Percentiles rank a stretch among this genome's conserved stretches.
Conservation (phyloP, 2,888 invertebrate species). For the Spatulosminthurus flaviceps region DNA sequence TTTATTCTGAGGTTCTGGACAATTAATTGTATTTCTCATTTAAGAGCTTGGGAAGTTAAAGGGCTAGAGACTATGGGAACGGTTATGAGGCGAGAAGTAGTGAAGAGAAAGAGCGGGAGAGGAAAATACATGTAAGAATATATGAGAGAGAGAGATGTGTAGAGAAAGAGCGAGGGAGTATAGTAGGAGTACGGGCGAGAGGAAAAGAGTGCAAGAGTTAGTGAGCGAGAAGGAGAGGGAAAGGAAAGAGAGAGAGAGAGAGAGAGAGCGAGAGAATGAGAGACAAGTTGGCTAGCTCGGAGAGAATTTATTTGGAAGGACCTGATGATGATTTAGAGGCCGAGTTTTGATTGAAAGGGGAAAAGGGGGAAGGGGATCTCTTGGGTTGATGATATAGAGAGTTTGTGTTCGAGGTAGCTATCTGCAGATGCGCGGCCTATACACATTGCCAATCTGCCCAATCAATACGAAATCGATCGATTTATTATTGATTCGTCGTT, state of each 20-base stretch:
- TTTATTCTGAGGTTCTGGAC: slow-evolving; percentile 25
- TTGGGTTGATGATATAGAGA: slow-evolving; percentile 47
- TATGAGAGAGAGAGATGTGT: slow-evolving; percentile 6
- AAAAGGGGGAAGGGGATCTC: slow-evolving; percentile 47
- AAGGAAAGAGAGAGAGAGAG: slow-evolving; percentile 36
- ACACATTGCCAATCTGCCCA: slow-evolving; percentile 47
- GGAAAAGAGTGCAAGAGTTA: slow-evolving; percentile 26
- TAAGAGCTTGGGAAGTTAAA: neutral
- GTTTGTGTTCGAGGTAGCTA: slow-evolving; percentile 41
- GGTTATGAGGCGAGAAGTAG: slow-evolving; percentile 18
- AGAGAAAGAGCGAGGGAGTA: neutral
- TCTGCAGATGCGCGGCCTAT: slow-evolving; percentile 49
- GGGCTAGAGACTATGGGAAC: neutral
- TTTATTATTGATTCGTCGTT: slow-evolving; percentile 64
- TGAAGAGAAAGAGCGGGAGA: slow-evolving; percentile 3
- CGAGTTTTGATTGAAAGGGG: slow-evolving; percentile 52
- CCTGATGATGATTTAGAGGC: slow-evolving; percentile 60
- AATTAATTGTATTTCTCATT: slow-evolving; percentile 38
- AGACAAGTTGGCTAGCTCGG: slow-evolving; percentile 46
- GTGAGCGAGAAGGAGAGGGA: slow-evolving; percentile 26
- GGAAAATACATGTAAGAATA: neutral
- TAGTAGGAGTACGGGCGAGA: slow-evolving; percentile 18
- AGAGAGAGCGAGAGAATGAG: slow-evolving; percentile 24
- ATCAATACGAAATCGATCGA: slow-evolving; percentile 47
- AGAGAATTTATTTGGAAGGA: slow-evolving; percentile 59